These are phyloP conservation scores for Nephotettix cincticeps DNA, from an alignment of 1,140 invertebrate species.

Conservation along the genomic window DNA sequence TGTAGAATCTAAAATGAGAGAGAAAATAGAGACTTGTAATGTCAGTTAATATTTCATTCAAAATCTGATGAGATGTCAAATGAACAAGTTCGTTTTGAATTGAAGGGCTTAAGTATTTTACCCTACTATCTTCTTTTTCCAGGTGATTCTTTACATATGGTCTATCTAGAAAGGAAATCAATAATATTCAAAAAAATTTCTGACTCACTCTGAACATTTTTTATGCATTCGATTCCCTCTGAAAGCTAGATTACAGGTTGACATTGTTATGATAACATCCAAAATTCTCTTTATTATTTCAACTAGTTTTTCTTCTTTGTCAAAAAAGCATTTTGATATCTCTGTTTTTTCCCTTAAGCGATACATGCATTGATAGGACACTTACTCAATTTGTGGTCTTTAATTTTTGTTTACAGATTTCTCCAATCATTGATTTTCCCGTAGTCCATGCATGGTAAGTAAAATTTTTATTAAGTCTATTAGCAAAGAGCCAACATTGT, in stretches of 20 bases:
- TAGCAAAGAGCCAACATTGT: conserved; percentile 23
- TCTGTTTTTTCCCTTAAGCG: conserved; percentile 5
- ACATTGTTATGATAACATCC: not conserved
- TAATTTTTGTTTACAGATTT: conserved; percentile 14
- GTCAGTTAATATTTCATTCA: conserved; percentile 19
- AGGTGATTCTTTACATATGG: no score
- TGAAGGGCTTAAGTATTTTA: conserved; percentile 19
- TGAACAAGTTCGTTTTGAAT: conserved; percentile 19
- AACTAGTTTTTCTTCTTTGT: not conserved
- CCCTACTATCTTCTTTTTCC: conserved; percentile 17
- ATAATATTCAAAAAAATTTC: no score
- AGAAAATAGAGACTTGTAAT: not conserved
- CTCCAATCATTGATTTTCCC: conserved; percentile 22
- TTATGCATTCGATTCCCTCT: no score
- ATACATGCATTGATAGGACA: not conserved
- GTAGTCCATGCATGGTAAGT: conserved; percentile 14
- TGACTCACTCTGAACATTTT: conserved; percentile 15
- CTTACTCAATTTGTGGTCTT: conserved; percentile 19
- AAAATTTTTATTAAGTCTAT: conserved; percentile 17
- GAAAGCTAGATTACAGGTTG: not conserved
- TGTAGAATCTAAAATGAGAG: conserved; percentile 19
- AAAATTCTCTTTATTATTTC: not conserved
- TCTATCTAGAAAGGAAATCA: not conserved
- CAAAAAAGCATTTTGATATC: conserved; percentile 17
- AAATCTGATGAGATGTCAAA: conserved; percentile 23